Percentiles rank a stretch among this genome's conserved stretches.
Evolutionary conservation across 2,113 vertebrate species (phyloP).

Genomic region (Syngnathus floridae): DNA sequence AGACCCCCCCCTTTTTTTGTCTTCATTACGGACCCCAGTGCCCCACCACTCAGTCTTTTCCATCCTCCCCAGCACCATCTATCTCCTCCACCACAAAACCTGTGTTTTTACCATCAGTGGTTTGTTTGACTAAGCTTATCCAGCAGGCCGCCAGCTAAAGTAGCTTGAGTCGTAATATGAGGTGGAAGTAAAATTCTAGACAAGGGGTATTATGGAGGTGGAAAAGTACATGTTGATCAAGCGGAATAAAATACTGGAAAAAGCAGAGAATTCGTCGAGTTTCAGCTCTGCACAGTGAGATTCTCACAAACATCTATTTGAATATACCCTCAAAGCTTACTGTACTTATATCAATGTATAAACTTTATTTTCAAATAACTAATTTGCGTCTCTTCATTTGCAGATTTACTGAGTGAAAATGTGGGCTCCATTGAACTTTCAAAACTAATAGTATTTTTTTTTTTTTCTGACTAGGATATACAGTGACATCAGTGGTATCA

Average conservation of each 20-base stretch:
- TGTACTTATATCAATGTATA: background rate
- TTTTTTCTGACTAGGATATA: slow-evolving; percentile 78
- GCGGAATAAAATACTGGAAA: slow-evolving; percentile 28
- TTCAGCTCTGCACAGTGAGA: background rate
- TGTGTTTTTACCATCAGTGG: slow-evolving; percentile 62
- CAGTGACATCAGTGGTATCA: slow-evolving; percentile 86
- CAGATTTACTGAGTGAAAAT: background rate
- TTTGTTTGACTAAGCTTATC: slow-evolving; percentile 35
- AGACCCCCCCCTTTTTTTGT: background rate
- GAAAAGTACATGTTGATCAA: slow-evolving; percentile 42
- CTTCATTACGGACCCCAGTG: slow-evolving; percentile 18
- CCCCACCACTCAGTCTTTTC: slow-evolving; percentile 26
- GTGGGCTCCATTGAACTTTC: background rate
- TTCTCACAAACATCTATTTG: background rate
- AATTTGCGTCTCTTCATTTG: background rate
- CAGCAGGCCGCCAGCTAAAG: slow-evolving; percentile 42
- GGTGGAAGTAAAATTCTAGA: slow-evolving; percentile 41
- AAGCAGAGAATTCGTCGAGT: slow-evolving; percentile 2
- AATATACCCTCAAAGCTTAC: background rate
- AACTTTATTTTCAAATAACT: background rate
- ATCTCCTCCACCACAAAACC: slow-evolving; percentile 35
- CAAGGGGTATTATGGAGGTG: slow-evolving; percentile 32
- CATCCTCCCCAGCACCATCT: slow-evolving; percentile 36
- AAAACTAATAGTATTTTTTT: background rate
- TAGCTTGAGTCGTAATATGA: slow-evolving; percentile 44